Percentiles rank a stretch among this genome's conserved stretches.
Evolutionary conservation across 2,888 invertebrate species (phyloP).

Genomic region (Nemurella pictetii): DNA sequence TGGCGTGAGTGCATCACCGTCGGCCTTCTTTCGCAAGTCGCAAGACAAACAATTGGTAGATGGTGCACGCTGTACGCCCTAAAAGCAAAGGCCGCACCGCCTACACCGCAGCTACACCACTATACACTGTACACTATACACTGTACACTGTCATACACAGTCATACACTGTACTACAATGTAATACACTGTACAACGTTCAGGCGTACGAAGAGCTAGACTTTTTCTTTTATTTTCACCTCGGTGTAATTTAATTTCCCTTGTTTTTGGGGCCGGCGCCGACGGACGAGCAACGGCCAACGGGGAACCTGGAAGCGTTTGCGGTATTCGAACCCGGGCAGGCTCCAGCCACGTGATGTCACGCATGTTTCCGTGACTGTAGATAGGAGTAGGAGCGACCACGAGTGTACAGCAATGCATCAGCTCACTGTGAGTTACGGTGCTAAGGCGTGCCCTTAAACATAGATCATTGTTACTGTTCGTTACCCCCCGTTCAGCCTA

Average conservation of each 20-base stretch:
- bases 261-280: not conserved
- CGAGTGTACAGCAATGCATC: constrained; percentile 28
- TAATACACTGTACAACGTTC: no score
- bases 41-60: no score
- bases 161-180: no score
- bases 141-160: no score
- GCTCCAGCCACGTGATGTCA: constrained; percentile 18
- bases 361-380: constrained; percentile 21
- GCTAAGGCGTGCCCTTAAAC: constrained; percentile 29
- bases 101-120: no score
- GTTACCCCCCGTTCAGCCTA: constrained; percentile 1
- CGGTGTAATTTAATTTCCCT: not conserved
- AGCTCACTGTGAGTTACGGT: constrained; percentile 19
- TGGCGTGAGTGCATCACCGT: not conserved
- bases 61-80: no score
- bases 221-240: not conserved
- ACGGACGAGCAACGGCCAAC: not conserved
- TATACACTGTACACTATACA: no score
- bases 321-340: not conserved
- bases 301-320: not conserved
- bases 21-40: no score
- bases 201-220: not conserved
- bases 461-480: constrained; percentile 30
- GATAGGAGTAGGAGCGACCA: not conserved
- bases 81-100: no score